Evolutionary conservation across 2,888 invertebrate species (phyloP).

Genomic region (Parasteatoda lunata): DNA sequence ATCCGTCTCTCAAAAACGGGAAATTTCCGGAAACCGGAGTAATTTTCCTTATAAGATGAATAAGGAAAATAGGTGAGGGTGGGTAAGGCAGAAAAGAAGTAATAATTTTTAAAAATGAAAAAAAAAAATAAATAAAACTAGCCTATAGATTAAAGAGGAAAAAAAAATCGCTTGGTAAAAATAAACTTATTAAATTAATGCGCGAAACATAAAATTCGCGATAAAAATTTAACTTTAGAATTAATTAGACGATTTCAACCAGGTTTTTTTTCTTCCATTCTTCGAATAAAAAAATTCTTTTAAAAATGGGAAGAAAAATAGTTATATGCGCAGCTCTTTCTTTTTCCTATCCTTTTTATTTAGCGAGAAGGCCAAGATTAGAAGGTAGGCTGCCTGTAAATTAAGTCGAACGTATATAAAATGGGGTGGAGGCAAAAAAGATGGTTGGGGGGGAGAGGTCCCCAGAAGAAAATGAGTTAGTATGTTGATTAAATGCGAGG

Average conservation of each 20-base stretch:
- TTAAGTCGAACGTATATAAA: constrained; percentile 50
- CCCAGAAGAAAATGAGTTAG: constrained; percentile 65
- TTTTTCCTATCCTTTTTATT: constrained; percentile 42
- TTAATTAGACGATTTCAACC: constrained; percentile 67
- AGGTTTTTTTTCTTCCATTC: constrained; percentile 29
- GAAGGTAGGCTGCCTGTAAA: constrained; percentile 63
- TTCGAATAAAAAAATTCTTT: not conserved
- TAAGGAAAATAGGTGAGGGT: not conserved
- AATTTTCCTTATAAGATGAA: constrained; percentile 41
- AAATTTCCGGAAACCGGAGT: constrained; percentile 32
- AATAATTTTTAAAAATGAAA: constrained; percentile 8
- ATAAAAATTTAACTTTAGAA: constrained; percentile 69
- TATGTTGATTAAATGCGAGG: constrained; percentile 68
- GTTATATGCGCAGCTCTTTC: not conserved
- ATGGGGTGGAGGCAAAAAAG: constrained; percentile 4
- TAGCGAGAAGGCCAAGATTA: constrained; percentile 61
- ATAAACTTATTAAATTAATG: constrained; percentile 69
- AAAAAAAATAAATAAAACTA: constrained; percentile 14
- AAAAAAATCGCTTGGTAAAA: constrained; percentile 48
- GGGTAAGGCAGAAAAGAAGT: not conserved
- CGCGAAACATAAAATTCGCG: constrained; percentile 67
- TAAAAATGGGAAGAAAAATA: not conserved
- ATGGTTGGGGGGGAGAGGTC: not conserved
- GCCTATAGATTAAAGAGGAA: not conserved
- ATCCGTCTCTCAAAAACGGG: constrained; percentile 39